Evolutionary conservation across 64 coral and sea anemone genomes (phyloP).

Genomic region (Dendrophyllia cribrosa): DNA sequence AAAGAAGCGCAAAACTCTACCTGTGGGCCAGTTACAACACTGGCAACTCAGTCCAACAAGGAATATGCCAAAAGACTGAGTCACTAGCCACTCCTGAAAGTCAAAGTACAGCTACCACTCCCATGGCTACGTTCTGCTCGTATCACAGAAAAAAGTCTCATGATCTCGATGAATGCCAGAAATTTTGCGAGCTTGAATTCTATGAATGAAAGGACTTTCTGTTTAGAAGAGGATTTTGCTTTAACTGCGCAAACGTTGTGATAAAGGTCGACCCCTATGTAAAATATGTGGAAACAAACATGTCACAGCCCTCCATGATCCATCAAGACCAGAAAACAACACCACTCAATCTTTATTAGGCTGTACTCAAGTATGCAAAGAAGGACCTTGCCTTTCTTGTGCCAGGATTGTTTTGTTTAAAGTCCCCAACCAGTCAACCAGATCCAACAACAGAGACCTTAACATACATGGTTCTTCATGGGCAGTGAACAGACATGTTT

Average conservation of each 20-base stretch:
- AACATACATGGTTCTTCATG: too few relatives aligned
- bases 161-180: slow-evolving; percentile 27
- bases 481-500: too few relatives aligned
- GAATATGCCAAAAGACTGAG: too few relatives aligned
- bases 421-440: not conserved
- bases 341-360: not conserved
- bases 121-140: not conserved
- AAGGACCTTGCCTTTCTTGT: slow-evolving; percentile 5
- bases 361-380: slow-evolving; percentile 18
- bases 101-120: too few relatives aligned
- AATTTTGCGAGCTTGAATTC: slow-evolving; percentile 16
- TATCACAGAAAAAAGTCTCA: slow-evolving; percentile 50
- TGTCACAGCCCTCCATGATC: slow-evolving; percentile 56
- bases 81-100: too few relatives aligned
- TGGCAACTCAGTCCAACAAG: too few relatives aligned
- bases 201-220: slow-evolving; percentile 48
- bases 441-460: not conserved
- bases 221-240: slow-evolving; percentile 51
- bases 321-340: not conserved
- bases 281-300: slow-evolving; percentile 35
- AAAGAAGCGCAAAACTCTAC: too few relatives aligned
- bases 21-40: too few relatives aligned
- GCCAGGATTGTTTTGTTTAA: slow-evolving; percentile 48
- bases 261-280: slow-evolving; percentile 9
- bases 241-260: slow-evolving; percentile 49